Evolutionary conservation across 2,113 vertebrate species (phyloP), one percentile per base, ranked within the genome.

Genomic region (Sinocyclocheilus rhinocerous): DNA sequence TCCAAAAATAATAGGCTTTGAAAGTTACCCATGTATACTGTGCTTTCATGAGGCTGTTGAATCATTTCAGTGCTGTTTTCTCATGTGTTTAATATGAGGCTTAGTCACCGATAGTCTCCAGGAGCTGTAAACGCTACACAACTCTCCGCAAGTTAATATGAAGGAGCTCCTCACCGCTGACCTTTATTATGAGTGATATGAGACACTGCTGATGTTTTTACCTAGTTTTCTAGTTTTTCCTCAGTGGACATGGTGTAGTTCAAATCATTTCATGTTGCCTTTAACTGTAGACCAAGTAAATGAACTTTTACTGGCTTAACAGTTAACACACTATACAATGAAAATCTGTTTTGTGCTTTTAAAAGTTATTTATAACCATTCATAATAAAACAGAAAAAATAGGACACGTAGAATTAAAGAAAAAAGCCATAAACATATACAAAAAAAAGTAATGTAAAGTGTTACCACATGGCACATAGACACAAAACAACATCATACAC

Each of bases 41-140:
- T 39, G 20, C 36, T 39, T 63, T 24, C 13, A 42, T 45, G 24
- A 50, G 80, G 61, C 61, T 26, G 80, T 29, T 81, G 65, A 70
- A 55, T 70, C 65, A 75, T 73, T 18, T 20, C 29, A 59, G 50
- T 57, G 52, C 39, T 42, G 69, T 84, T 72, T 73, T 39, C 69
- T 75, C 50, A 13, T 42, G 69, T 24, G 48, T 83, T 57, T 83
- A 70, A 84, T 84, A 59, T 73, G 15, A 81, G 36, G 80, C 61
- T 69, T 42, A 42, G 42, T 81, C 79, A 81, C 61, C 26, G 11
- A 20, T 2, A 39, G 29, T 83, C 7, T 84, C 67, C 81, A 72
- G 48, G 69, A 83, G 63, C 65, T 70, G 9, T 55, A 50, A 50
- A 83, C 1, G 26, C n/a, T 67, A 52, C 24, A 48, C 18, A 12